Evolutionary conservation across 2,888 invertebrate genomes (phyloP), one percentile per base, ranked within the genome.

Genomic region (Periphyllus acericola): DNA sequence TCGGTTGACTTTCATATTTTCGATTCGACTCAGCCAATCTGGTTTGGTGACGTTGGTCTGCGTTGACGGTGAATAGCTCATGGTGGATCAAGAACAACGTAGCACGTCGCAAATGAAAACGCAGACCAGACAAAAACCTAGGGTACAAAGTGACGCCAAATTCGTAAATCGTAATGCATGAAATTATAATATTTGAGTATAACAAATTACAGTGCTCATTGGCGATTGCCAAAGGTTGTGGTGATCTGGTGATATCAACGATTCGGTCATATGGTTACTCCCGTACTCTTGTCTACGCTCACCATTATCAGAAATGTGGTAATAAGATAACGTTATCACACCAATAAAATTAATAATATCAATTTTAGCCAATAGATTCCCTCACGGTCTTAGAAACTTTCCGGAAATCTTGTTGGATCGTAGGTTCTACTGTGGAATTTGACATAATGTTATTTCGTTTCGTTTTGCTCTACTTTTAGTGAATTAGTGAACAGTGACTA

Each of bases 1-100:
- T 90, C 98, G 94, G 87, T 97, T 97, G 90, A 98, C 95, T 90
- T 96, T 96, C 89, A 95, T 94, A 81, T 92, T 92, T 91, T 96
- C 95, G 25, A 96, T 92, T 91, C 94, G 94, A 89, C 94, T 94
- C 90, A 95, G 93, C 95, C 95, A 95, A 90, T 96, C 96, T n/a
- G 81, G 81, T 32, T 87, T 81, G 5, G 81, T 74, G 17, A 81
- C 60, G 9, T 81, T 87, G 1, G 72, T 21, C 81, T 81, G 80
- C 0, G 79, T 32, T 14, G 87, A 46, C 66, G 87, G 87, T 40
- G 87, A 87, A 87, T 81, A 87, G 25, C 87, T 87, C 87, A 87
- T 87, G 21, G n/a, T 75, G 25, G 3, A 17, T 71, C 3, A 21
- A 25, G 4, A 60, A 60, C 9, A 25, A 60, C 60, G 46, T 46